Evolutionary conservation across 2,113 vertebrate species (phyloP).

Genomic region (Forbesichthys papilliferus): DNA sequence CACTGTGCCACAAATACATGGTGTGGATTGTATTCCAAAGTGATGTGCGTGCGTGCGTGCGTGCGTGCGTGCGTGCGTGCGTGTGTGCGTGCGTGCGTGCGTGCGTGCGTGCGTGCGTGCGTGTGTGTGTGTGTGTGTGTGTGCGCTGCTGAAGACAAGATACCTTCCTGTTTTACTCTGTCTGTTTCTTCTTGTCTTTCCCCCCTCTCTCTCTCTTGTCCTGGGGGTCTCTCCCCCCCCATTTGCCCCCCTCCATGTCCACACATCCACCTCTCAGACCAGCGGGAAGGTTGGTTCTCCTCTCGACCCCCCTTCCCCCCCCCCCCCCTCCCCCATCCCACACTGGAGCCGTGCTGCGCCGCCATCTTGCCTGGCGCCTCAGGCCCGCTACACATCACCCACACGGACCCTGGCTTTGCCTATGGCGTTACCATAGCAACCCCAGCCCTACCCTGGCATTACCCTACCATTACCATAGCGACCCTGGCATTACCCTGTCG

Average conservation of each 20-base stretch:
- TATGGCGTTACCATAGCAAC: neutral
- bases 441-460: too few relatives aligned
- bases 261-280: slow-evolving; percentile 96
- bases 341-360: slow-evolving; percentile 82
- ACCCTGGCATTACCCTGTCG: neutral
- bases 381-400: slow-evolving; percentile 61
- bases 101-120: too few relatives aligned
- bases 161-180: slow-evolving; percentile 99
- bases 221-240: slow-evolving; percentile 80
- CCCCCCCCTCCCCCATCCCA: slow-evolving; percentile 72
- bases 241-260: slow-evolving; percentile 89
- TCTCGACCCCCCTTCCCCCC: slow-evolving; percentile 82
- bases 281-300: slow-evolving; percentile 99
- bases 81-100: too few relatives aligned
- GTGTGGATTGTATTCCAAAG: too few relatives aligned
- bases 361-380: slow-evolving; percentile 66
- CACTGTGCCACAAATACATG: too few relatives aligned
- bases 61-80: too few relatives aligned
- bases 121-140: neutral
- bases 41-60: too few relatives aligned
- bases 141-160: slow-evolving; percentile 83
- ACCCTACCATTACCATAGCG: too few relatives aligned
- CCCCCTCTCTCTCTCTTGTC: slow-evolving; percentile 85
- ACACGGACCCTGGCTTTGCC: slow-evolving; percentile 15
- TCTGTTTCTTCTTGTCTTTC: slow-evolving; percentile 91